Evolutionary conservation across 2,113 vertebrate species (phyloP), one percentile per base, ranked within the genome.

Genomic region (Charina bottae): DNA sequence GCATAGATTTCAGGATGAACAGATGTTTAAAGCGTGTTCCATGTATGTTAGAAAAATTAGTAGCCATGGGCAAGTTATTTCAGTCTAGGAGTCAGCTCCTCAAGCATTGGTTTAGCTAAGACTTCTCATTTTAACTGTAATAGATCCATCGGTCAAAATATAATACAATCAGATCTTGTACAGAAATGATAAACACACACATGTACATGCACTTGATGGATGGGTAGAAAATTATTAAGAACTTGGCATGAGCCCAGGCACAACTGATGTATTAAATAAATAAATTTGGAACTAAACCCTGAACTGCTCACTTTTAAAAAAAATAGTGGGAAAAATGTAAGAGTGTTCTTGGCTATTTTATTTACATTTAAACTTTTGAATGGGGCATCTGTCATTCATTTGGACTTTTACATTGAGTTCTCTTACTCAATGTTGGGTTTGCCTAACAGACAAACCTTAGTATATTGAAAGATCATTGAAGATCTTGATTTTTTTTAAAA

Each of bases 361-460:
- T 98, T 97, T 97, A 97, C 97, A 97, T 97, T 97, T 97, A 97
- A 97, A 97, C 97, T 97, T 97, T 97, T 96, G 96, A 89, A 95
- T 97, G 97, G 96, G 58, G 95, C 97, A 93, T 96, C 96, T 97
- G 97, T 85, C 97, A 98, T 98, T 97, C 97, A 97, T 97, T 95
- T 92, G 95, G 96, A 96, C 95, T 93, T 94, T 97, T 96, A 42
- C 42, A 42, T 42, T 95, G 94, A 95, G 91, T 96, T 93, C 96
- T 95, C 91, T 95, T 96, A 49, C 96, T 96, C 92, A 95, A 91
- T 87, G 86, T 94, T 97, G 97, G 15, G 97, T 97, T 97, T 97
- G 97, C 96, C 95, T 94, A 94, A 95, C 96, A 93, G 93, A 96
- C 96, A 95, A 95, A 95, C 94, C 92, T 90, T 91, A 92, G 93